Evolutionary conservation across 2,888 invertebrate genomes (phyloP).

Genomic region (Amorpha juglandis): DNA sequence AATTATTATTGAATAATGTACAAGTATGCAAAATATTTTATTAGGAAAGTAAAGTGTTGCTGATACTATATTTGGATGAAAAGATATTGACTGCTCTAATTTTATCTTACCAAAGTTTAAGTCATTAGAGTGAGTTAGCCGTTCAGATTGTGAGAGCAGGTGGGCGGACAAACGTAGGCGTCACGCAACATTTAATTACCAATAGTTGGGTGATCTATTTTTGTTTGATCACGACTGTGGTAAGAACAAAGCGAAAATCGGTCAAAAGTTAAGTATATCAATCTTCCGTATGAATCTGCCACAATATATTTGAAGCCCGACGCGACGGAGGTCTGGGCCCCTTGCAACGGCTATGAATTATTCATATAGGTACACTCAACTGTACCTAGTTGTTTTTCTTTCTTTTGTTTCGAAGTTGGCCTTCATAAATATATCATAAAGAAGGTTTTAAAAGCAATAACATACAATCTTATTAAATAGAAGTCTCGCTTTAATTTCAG

Average conservation of each 20-base stretch:
- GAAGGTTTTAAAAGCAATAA: neutral
- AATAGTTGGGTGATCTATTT: neutral
- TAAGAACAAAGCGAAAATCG: conserved; percentile 15
- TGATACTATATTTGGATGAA: too few species aligned
- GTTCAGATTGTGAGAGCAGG: neutral
- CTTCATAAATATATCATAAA: conserved; percentile 17
- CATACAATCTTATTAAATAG: neutral
- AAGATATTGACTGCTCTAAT: too few species aligned
- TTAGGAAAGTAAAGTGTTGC: too few species aligned
- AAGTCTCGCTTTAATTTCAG: neutral
- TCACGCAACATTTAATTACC: neutral
- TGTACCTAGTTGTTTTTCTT: conserved; percentile 56
- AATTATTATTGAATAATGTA: too few species aligned
- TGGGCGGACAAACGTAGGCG: neutral
- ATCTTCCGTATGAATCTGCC: conserved; percentile 59
- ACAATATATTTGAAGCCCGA: conserved; percentile 48
- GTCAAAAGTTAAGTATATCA: conserved; percentile 45
- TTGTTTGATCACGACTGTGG: conserved; percentile 25
- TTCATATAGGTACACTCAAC: conserved; percentile 59
- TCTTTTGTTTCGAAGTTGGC: conserved; percentile 55
- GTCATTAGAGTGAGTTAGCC: too few species aligned
- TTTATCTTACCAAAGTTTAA: neutral
- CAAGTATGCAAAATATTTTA: too few species aligned
- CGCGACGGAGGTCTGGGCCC: conserved; percentile 41
- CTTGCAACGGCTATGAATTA: conserved; percentile 55